phyloP scores from a whole-genome alignment of 2,797 vertebrate genomes.

The Leptoclinus maculatus region DNA sequence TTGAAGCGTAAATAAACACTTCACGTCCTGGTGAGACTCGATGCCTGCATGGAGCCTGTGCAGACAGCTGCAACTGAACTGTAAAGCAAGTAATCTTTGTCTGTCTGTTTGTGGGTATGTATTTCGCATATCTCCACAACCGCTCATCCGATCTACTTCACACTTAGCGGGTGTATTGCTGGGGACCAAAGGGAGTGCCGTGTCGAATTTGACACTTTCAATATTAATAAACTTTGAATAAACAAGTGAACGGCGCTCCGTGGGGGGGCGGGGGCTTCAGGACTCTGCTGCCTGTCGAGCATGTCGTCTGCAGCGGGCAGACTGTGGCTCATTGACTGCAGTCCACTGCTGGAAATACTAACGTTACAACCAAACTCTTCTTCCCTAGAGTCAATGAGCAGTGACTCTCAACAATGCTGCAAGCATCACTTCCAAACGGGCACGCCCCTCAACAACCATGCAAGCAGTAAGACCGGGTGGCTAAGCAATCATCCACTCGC shows the following conservation, averaged over 20 bases:
- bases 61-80: background rate
- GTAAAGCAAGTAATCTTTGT: background rate
- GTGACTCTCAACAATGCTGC: background rate
- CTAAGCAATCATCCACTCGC: background rate
- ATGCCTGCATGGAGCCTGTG: background rate
- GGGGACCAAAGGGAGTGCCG: background rate
- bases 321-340: background rate
- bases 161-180: background rate
- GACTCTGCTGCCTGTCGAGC: background rate
- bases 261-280: background rate
- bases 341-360: background rate
- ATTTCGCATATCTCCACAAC: background rate
- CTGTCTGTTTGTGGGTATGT: too few species aligned
- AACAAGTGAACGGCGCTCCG: background rate
- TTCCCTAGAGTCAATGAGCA: background rate
- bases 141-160: background rate
- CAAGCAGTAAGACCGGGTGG: background rate
- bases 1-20: background rate
- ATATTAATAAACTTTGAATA: constrained; percentile 6
- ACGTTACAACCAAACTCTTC: background rate
- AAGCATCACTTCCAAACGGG: background rate
- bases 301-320: background rate
- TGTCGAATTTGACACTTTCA: background rate
- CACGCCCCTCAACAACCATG: background rate
- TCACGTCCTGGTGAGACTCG: background rate